Conservation (phyloP, 2,113 vertebrate species). For the Notechis scutatus region DNA sequence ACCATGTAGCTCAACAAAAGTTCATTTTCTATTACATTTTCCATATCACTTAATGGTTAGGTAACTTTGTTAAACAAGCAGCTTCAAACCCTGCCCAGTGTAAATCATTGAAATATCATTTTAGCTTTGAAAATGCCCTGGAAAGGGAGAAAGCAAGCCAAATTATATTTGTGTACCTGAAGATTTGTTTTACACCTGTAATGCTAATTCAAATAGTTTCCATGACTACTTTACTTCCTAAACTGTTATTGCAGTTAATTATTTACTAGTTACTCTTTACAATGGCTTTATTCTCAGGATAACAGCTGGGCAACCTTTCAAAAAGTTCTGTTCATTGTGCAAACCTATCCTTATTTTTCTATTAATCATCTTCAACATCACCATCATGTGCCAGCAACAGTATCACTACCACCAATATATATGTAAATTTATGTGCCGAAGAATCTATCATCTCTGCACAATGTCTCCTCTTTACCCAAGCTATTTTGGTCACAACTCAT, state of each 20-base stretch:
- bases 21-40: not conserved
- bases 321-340: not conserved
- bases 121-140: not conserved
- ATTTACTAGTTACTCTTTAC: conserved; percentile 1
- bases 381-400: not conserved
- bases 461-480: not conserved
- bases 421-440: not conserved
- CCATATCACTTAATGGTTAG: not conserved
- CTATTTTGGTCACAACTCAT: not conserved
- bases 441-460: not conserved
- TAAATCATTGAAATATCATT: not conserved
- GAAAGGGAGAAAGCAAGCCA: not conserved
- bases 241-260: not conserved
- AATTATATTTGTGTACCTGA: not conserved
- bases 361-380: not conserved
- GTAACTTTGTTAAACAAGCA: not conserved
- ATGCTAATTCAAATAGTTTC: conserved; percentile 12
- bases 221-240: not conserved
- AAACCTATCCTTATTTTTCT: not conserved
- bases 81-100: not conserved
- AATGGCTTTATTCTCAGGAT: not conserved
- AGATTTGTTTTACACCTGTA: not conserved
- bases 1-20: not conserved
- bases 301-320: not conserved
- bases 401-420: not conserved